phyloP scores from a whole-genome alignment of 2,113 vertebrate species.

The Astur gentilis region DNA sequence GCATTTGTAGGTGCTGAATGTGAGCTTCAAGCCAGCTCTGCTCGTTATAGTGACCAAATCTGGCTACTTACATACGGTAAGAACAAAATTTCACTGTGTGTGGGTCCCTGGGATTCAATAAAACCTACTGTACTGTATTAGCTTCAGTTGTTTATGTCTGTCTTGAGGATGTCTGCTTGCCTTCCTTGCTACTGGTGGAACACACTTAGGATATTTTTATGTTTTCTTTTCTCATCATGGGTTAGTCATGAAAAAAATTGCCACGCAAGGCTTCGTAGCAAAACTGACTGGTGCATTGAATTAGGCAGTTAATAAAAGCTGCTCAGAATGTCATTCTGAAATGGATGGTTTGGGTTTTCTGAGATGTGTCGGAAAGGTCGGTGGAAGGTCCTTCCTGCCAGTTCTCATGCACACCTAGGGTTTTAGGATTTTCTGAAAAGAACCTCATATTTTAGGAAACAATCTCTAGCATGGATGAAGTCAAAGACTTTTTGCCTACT shows the following conservation, averaged over 20 bases:
- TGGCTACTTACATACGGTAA: neutral
- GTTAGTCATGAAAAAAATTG: neutral
- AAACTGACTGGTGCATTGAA: neutral
- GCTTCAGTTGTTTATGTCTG: neutral
- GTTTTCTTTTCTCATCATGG: neutral
- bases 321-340: neutral
- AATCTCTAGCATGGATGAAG: neutral
- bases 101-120: neutral
- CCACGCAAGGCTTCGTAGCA: neutral
- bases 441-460: neutral
- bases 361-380: rapidly evolving
- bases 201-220: neutral
- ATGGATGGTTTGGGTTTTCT: neutral
- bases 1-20: neutral
- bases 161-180: neutral
- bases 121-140: neutral
- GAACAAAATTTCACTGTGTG: neutral
- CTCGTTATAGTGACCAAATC: neutral
- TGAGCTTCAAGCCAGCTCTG: neutral
- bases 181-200: neutral
- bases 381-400: neutral
- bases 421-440: neutral
- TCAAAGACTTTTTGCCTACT: neutral
- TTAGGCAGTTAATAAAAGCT: neutral
- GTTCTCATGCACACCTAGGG: too few relatives aligned